A percentile compares a stretch with the other conserved stretches of the same genome.
Evolutionary conservation across 1,140 invertebrate species (phyloP).

Genomic region (Caenorhabditis latens): DNA sequence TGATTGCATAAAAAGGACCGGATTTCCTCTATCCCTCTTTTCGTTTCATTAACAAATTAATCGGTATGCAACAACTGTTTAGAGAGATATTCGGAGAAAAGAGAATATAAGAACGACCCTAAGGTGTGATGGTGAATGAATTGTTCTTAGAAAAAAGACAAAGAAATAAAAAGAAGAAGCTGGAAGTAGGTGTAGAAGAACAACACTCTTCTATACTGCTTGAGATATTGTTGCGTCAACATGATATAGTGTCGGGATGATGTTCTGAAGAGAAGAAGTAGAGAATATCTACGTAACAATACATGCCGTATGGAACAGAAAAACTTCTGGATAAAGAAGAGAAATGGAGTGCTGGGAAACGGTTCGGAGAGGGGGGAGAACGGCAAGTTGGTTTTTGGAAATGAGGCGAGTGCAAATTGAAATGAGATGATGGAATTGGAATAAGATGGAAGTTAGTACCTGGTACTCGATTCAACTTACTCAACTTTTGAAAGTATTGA

Average conservation of each 20-base stretch:
- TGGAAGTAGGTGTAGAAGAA: background rate
- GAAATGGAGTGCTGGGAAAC: constrained; percentile 48
- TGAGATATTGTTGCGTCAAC: constrained; percentile 48
- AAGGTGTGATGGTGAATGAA: background rate
- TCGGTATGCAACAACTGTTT: constrained; percentile 47
- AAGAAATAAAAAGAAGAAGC: background rate
- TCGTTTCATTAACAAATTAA: constrained; percentile 47
- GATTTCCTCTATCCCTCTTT: constrained; percentile 21
- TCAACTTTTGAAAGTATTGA: background rate
- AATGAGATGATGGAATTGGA: background rate
- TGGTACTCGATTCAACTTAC: constrained; percentile 25
- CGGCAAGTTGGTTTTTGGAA: constrained; percentile 49
- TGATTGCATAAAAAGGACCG: constrained; percentile 55
- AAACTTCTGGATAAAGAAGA: constrained; percentile 21
- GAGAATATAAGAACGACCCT: background rate
- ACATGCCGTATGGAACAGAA: background rate
- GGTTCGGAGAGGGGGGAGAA: background rate
- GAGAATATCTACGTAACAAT: constrained; percentile 42
- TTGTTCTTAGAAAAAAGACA: background rate
- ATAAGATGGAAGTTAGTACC: constrained; percentile 10
- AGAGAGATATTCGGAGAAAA: background rate
- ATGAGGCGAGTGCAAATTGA: constrained; percentile 48
- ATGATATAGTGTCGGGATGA: constrained; percentile 14
- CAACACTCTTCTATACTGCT: constrained; percentile 8
- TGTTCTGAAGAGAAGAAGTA: background rate